Base-by-base conservation (phyloP, 1,140 invertebrate species). In the Belonocnema kinseyi region DNA sequence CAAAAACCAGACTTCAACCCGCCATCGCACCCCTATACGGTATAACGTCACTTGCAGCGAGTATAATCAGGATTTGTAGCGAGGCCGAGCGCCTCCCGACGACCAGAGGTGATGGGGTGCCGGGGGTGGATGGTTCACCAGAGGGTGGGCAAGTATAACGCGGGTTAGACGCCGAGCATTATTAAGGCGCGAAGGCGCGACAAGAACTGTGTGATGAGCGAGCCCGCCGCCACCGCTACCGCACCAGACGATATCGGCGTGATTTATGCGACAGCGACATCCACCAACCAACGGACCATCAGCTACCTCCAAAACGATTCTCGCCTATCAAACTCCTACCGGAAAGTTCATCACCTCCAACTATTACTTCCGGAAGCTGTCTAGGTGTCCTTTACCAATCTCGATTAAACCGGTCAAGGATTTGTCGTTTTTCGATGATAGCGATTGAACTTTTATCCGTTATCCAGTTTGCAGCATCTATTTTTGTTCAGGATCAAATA, bases 41-140 rank as follows among this genome's bases (percentile, higher is more conserved):
- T 87, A 87, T 85, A 89, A 91, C 86, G 90, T 92, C 90, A 92
- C 85, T 90, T 87, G 90, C 90, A 92, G 90, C 88, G 86, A 90
- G 85, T 89, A 90, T 92, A 92, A 92, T 92, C 90, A 92, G 90
- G 90, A 92, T 92, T 92, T 92, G 90, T 91, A 91, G 90, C 90
- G 86, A 88, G 83, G 86, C 80, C 78, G 81, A 86, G 80, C 80
- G 80, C 76, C 78, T 76, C 75, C 82, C 76, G 72, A 79, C 80
- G 79, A 75, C 76, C n/a, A 78, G 76, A 46, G 56, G 72, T 66
- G 61, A 66, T 66, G 61, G 40, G 53, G 66, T 73, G n/a, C 33
- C 50, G n/a, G 54, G 50, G 77, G 78, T 78, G 73, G 58, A 75
- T 81, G 77, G 81, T 82, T 83, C 79, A 72, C 82, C 78, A 80